Conservation (phyloP, 2,113 vertebrate species). For the Ptilorrhoa leucosticta region DNA sequence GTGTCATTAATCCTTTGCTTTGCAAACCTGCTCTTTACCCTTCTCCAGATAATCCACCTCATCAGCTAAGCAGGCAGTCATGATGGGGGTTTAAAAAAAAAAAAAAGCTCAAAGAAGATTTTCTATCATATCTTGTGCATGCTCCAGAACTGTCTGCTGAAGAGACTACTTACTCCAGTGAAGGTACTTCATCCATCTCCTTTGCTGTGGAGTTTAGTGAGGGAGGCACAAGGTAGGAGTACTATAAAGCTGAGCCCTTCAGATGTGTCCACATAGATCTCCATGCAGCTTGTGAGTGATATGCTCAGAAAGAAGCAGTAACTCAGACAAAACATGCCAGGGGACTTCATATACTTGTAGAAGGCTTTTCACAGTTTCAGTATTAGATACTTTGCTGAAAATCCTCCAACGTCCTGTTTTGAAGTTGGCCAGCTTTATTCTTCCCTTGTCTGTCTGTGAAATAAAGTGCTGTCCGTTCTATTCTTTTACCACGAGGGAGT, state of each 20-base stretch:
- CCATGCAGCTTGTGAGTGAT: not conserved
- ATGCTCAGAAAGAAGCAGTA: not conserved
- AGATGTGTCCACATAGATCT: not conserved
- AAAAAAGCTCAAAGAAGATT: too few species aligned
- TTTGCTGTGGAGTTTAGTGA: not conserved
- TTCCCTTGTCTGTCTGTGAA: not conserved
- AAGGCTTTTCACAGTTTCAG: not conserved
- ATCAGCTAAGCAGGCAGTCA: not conserved
- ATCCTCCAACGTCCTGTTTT: not conserved
- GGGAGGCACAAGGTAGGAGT: not conserved
- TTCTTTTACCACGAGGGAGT: not conserved
- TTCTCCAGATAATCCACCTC: not conserved
- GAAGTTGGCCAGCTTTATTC: not conserved
- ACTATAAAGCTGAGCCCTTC: not conserved
- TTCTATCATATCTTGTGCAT: not conserved
- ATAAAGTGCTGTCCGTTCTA: not conserved
- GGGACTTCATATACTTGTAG: not conserved
- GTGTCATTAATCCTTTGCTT: not conserved
- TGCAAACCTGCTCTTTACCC: not conserved
- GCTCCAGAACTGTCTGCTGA: not conserved
- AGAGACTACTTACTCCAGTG: not conserved
- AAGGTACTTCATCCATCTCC: not conserved
- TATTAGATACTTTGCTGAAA: not conserved
- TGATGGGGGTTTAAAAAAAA: too few species aligned
- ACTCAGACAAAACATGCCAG: fast-evolving